A percentile compares a stretch with the other conserved stretches of the same genome.
Conservation (phyloP, 1,140 invertebrate species). For the Ooceraea biroi region DNA sequence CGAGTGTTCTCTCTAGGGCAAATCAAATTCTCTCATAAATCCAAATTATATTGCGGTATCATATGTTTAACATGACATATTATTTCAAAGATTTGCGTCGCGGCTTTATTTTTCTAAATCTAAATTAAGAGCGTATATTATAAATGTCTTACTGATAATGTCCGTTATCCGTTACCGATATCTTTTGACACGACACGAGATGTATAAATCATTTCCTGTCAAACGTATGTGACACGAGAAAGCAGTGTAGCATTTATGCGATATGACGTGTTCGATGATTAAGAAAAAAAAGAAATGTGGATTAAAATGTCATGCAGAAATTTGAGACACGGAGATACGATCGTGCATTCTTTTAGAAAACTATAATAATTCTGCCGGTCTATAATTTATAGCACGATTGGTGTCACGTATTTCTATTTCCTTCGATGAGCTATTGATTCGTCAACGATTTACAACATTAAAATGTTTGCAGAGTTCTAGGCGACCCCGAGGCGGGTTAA, state of each 20-base stretch:
- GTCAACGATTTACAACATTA: neutral
- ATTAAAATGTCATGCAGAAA: conserved; percentile 21
- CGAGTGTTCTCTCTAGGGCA: conserved; percentile 20
- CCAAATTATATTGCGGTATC: neutral
- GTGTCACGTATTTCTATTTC: conserved; percentile 15
- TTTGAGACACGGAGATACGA: neutral
- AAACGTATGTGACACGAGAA: neutral
- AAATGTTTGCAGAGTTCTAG: conserved; percentile 37
- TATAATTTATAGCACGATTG: conserved; percentile 1
- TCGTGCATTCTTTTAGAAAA: neutral
- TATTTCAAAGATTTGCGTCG: neutral
- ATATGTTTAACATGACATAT: conserved; percentile 2
- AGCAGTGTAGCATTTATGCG: neutral
- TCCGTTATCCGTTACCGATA: neutral
- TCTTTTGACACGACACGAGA: neutral
- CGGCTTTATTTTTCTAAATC: too few species aligned
- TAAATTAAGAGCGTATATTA: conserved; percentile 12
- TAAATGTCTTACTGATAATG: neutral
- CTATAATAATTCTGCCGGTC: neutral
- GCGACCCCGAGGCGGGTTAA: conserved; percentile 50
- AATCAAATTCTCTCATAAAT: conserved; percentile 26
- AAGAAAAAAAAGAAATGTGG: neutral
- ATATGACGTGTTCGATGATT: conserved; percentile 6
- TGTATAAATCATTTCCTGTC: neutral
- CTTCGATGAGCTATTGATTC: conserved; percentile 32